Conservation (phyloP, 2,888 invertebrate species). For the Nomada flava region DNA sequence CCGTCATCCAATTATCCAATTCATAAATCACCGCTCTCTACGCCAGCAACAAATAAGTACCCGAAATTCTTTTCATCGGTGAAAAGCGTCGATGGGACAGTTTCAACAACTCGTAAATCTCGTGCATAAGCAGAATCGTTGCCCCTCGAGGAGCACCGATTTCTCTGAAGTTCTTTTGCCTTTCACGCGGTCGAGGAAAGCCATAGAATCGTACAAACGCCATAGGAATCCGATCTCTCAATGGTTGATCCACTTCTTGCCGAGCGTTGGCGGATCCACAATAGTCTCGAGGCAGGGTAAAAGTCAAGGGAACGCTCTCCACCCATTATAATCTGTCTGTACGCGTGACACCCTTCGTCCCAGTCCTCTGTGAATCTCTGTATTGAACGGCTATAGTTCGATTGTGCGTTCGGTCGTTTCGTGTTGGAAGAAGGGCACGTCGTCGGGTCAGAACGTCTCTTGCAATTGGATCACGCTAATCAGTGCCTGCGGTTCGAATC, state of each 20-base stretch:
- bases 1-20: background rate
- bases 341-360: slow-evolving; percentile 50
- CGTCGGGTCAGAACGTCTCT: slow-evolving; percentile 31
- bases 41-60: background rate
- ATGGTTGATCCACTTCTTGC: slow-evolving; percentile 53
- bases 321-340: slow-evolving; percentile 51
- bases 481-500: slow-evolving; percentile 78
- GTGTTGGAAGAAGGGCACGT: slow-evolving; percentile 27
- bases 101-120: slow-evolving; percentile 1
- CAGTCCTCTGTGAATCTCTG: slow-evolving; percentile 26
- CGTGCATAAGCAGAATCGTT: slow-evolving; percentile 19
- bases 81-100: background rate
- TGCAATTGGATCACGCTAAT: slow-evolving; percentile 83
- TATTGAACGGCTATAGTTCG: slow-evolving; percentile 39
- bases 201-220: slow-evolving; percentile 45
- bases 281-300: slow-evolving; percentile 42
- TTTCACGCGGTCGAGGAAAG: slow-evolving; percentile 43
- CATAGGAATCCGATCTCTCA: slow-evolving; percentile 38
- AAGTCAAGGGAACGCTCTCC: slow-evolving; percentile 57
- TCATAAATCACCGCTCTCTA: background rate
- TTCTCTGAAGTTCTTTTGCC: slow-evolving; percentile 15
- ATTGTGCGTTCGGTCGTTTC: slow-evolving; percentile 12
- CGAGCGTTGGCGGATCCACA: slow-evolving; percentile 35
- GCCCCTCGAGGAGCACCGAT: slow-evolving; percentile 10
- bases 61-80: background rate